Evolutionary conservation across 2,797 vertebrate genomes (phyloP), one percentile per base, ranked within the genome.

Genomic region (Taenioides sp.): DNA sequence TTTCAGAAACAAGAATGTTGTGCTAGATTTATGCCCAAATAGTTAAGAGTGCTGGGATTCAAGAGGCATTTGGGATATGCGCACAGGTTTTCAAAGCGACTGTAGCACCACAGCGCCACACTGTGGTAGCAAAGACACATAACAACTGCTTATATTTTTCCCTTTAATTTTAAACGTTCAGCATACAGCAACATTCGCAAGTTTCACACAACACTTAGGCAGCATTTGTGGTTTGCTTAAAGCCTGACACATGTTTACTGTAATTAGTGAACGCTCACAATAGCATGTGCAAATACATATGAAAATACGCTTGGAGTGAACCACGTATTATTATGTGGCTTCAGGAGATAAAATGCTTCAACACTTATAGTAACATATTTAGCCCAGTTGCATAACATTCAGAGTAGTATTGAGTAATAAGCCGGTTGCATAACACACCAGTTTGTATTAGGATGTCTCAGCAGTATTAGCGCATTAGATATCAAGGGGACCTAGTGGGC

Each of bases 1-100:
- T 68, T 87, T 80, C 28, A 57, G 86, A 91, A 88, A 87, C 86
- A 80, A 67, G 66, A 74, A 71, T 20, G 78, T 77, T 88, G 90
- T 86, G 82, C 87, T 87, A 87, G 78, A 89, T 92, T 71, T 72
- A 69, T 70, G 73, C 77, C 73, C 78, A 84, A 71, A 69, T 73
- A 88, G 78, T 76, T 47, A 57, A 31, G 73, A 69, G 43, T 28
- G 20, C 16, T 77, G 79, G 78, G 73, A 78, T 78, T 84, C 76
- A 65, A 77, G 69, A 49, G 65, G 66, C 60, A 27, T 57, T 40
- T 52, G 62, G 67, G 80, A 77, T 79, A 31, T 7, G n/a, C 7
- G n/a, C 7, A 71, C 69, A 78, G 63, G 80, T 81, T 81, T 27
- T 34, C 58, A 27, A 40, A 31, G 3, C 0, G 50, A 23, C 20